Base-by-base conservation (phyloP, 2,113 vertebrate species). In the Istiophorus platypterus region DNA sequence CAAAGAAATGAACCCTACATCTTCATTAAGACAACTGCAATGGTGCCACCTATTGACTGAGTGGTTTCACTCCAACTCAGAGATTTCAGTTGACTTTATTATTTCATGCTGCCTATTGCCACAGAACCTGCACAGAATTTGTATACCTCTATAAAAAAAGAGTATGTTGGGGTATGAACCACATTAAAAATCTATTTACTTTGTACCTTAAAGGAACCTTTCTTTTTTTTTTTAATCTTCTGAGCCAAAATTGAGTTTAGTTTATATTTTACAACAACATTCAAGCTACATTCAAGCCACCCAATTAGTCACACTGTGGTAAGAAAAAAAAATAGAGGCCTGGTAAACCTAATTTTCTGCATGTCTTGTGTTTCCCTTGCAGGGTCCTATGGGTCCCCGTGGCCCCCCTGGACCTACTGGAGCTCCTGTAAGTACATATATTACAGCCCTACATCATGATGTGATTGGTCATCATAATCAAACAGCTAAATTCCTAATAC, bases 361-460 rank as follows among this genome's bases (percentile, higher is more conserved):
- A 17, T 81, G 56, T 49, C 0, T 67, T 80, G 15, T 89, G 41
- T 74, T 80, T 85, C 52, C 78, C 37, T 57, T 63, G 0, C 84
- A 98, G 97, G 98, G 98, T 91, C 98, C 97, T 37, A 99, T 99
- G 97, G 97, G 98, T 94, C 98, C 98, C 6, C 96, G 97, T 80
- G 98, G 97, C 58, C 96, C 98, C 26, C 98, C 97, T 1, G 97
- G 98, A 72, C 97, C 98, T 7, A 72, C 94, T 2, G 98, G 98
- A 73, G 87, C 97, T 82, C 97, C 97, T 12, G 98, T 99, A 94
- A 97, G 97, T 97, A 88, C 26, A 22, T 9, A 20, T 2, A 66
- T 71, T 17, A 42, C 11, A 61, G 1, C 8, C 27, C 5, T 6
- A 6, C 45, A 47, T 52, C 7, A 72, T 17, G 5, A 26, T 58